Conservation (phyloP, 1,140 invertebrate species). For the Probaryconus sp. region DNA sequence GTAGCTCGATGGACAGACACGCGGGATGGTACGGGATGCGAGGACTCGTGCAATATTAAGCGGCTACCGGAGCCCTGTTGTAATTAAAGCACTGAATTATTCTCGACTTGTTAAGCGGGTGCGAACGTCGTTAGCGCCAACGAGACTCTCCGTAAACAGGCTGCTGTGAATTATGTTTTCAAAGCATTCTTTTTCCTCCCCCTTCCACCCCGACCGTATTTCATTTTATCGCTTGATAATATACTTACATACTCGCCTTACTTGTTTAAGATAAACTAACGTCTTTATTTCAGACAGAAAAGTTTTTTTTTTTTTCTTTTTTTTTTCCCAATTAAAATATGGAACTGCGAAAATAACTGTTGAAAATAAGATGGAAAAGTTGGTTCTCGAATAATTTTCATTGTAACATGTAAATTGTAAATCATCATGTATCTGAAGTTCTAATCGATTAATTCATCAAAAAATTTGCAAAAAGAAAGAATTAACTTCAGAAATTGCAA, state of each 20-base stretch:
- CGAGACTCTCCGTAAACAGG: constrained; percentile 65
- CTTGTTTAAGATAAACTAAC: too few relatives aligned
- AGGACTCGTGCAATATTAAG: constrained; percentile 69
- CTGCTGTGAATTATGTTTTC: constrained; percentile 67
- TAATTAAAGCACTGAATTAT: constrained; percentile 76
- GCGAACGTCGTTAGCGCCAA: constrained; percentile 70
- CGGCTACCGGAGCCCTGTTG: constrained; percentile 62
- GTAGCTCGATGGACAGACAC: constrained; percentile 57
- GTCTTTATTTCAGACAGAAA: too few relatives aligned
- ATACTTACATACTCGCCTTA: constrained; percentile 26
- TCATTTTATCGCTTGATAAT: constrained; percentile 29
- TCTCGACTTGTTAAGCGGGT: constrained; percentile 69
- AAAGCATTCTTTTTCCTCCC: constrained; percentile 32
- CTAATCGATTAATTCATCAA: too few relatives aligned
- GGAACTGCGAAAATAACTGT: too few relatives aligned
- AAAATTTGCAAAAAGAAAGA: too few relatives aligned
- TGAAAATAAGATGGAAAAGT: too few relatives aligned
- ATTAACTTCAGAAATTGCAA: too few relatives aligned
- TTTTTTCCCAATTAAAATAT: too few relatives aligned
- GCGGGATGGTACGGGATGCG: constrained; percentile 4
- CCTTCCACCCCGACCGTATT: constrained; percentile 1
- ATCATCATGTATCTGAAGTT: too few relatives aligned
- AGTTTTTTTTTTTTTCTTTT: too few relatives aligned
- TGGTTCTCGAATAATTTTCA: too few relatives aligned
- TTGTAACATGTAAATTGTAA: too few relatives aligned